Evolutionary conservation across 2,113 vertebrate genomes (phyloP).

Genomic region (Petrocephalus microphthalmus): DNA sequence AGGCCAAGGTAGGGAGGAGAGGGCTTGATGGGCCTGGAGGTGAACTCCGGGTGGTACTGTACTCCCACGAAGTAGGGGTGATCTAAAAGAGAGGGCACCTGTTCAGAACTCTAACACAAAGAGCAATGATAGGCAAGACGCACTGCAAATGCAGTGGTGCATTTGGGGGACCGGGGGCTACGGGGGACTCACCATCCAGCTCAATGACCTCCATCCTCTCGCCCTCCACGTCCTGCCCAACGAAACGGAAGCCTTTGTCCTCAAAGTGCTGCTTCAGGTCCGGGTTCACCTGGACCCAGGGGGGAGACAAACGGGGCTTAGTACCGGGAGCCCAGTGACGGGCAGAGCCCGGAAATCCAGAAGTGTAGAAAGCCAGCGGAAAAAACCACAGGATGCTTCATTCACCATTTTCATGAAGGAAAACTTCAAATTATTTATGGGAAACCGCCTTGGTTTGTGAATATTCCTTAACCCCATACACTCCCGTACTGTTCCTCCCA

Average conservation of each 20-base stretch:
- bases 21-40: constrained; percentile 90
- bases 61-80: constrained; percentile 91
- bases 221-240: constrained; percentile 88
- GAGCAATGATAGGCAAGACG: not conserved
- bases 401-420: not conserved
- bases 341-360: not conserved
- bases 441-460: not conserved
- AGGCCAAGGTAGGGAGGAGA: constrained; percentile 89
- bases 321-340: not conserved
- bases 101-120: not conserved
- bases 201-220: constrained; percentile 93
- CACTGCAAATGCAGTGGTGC: not conserved
- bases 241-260: constrained; percentile 79
- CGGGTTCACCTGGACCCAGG: constrained; percentile 76
- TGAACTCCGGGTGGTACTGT: constrained; percentile 93
- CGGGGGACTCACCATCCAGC: constrained; percentile 69
- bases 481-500: not conserved
- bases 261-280: constrained; percentile 82
- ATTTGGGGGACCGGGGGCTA: not conserved
- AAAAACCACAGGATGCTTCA: not conserved
- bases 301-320: not conserved
- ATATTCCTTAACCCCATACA: not conserved
- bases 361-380: not conserved
- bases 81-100: constrained; percentile 54
- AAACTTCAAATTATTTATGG: not conserved